Percentiles rank a stretch among this genome's conserved stretches.
Conservation (phyloP, 2,113 vertebrate species). For the Galemys pyrenaicus region DNA sequence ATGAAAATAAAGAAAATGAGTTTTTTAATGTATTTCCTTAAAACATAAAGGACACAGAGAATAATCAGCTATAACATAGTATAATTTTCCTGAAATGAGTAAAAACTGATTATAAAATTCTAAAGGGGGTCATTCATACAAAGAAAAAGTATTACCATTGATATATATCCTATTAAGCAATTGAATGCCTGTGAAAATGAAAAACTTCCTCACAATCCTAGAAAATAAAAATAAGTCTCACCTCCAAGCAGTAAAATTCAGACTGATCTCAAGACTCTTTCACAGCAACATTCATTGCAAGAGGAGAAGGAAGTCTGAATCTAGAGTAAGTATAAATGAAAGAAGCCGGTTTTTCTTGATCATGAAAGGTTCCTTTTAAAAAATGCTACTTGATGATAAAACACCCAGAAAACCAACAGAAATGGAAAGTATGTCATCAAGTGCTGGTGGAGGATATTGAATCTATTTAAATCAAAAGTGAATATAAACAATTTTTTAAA, state of each 20-base stretch:
- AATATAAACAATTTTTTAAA: background rate
- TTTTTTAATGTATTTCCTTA: background rate
- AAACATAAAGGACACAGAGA: background rate
- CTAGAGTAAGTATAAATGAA: background rate
- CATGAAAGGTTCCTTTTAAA: background rate
- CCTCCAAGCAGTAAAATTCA: background rate
- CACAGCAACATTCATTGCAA: background rate
- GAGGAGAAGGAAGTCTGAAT: background rate
- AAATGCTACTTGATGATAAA: background rate
- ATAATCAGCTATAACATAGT: background rate
- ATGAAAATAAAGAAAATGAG: background rate
- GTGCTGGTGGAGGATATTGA: background rate
- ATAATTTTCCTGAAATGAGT: background rate
- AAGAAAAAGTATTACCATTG: background rate
- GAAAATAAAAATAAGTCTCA: background rate
- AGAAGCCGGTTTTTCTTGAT: background rate
- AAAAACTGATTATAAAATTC: background rate
- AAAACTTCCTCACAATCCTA: background rate
- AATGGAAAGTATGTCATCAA: background rate
- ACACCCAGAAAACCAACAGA: background rate
- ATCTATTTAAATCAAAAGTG: background rate
- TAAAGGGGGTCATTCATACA: background rate
- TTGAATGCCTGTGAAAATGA: background rate
- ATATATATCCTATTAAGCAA: background rate
- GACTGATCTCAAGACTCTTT: background rate